Evolutionary conservation across 2,113 vertebrate genomes (phyloP).

Genomic region (Cyanoliseus patagonus): DNA sequence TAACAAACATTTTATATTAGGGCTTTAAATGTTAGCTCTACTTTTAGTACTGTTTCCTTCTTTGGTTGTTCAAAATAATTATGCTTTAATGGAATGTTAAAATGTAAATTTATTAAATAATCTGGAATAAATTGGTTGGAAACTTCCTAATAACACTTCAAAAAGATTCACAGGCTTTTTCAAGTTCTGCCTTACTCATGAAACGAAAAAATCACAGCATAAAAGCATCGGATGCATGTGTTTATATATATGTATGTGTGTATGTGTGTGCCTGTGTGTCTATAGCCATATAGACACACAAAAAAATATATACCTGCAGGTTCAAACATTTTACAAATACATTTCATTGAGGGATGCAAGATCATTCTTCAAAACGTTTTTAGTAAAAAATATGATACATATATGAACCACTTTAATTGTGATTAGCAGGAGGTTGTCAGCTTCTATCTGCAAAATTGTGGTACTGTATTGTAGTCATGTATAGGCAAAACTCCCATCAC

Average conservation of each 20-base stretch:
- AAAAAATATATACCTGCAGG: not conserved
- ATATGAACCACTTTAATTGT: not conserved
- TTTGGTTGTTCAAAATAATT: slow-evolving; percentile 22
- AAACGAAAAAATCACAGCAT: not conserved
- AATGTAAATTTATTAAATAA: slow-evolving; percentile 22
- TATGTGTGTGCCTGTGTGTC: not conserved
- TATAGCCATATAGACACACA: not conserved
- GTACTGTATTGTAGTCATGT: not conserved
- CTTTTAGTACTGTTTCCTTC: not conserved
- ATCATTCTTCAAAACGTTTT: not conserved
- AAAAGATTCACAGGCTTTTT: not conserved
- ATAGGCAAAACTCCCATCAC: not conserved
- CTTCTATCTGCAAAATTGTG: not conserved
- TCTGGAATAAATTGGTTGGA: not conserved
- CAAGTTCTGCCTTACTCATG: not conserved
- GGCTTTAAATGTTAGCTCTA: not conserved
- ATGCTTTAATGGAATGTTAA: not conserved
- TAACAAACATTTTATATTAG: slow-evolving; percentile 28
- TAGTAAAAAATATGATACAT: accelerated
- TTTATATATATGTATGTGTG: not conserved
- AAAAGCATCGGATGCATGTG: not conserved
- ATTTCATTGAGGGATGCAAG: not conserved
- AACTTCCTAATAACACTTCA: slow-evolving; percentile 11
- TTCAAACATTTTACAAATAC: not conserved
- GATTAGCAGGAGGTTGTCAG: not conserved